phyloP scores from a whole-genome alignment of 1,140 invertebrate genomes.

The Calephelis nemesis region DNA sequence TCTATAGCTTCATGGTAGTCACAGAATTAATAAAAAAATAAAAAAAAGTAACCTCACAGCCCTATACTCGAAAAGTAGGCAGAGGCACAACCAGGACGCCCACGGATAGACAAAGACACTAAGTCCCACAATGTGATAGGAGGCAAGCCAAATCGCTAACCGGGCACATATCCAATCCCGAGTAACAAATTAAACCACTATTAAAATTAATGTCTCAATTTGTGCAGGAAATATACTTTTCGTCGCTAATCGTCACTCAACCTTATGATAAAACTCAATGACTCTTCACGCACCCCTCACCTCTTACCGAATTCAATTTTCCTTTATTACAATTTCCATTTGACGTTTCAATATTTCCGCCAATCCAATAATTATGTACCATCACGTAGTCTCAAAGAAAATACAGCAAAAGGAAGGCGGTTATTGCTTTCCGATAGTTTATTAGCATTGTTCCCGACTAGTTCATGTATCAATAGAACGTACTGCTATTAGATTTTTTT shows the following conservation, averaged over 20 bases:
- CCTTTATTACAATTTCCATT: constrained; percentile 1
- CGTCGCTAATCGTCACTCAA: constrained; percentile 6
- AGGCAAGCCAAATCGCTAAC: too few relatives aligned
- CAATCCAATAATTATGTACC: neutral
- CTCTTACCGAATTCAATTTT: constrained; percentile 1
- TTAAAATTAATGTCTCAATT: neutral
- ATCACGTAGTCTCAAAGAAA: neutral
- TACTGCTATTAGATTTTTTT: too few relatives aligned
- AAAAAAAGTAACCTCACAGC: too few relatives aligned
- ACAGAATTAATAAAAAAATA: too few relatives aligned
- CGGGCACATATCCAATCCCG: too few relatives aligned
- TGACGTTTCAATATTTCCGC: neutral
- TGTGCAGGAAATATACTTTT: neutral
- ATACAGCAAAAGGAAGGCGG: neutral
- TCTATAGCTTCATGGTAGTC: too few relatives aligned
- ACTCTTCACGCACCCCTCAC: neutral
- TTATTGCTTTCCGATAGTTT: constrained; percentile 6
- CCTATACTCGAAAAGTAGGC: too few relatives aligned
- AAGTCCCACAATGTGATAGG: too few relatives aligned
- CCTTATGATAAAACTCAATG: neutral
- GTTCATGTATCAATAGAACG: too few relatives aligned
- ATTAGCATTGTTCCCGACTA: neutral
- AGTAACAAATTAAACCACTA: too few relatives aligned
- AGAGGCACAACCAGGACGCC: too few relatives aligned
- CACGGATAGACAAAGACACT: too few relatives aligned